Evolutionary conservation across 2,797 vertebrate species (phyloP).

Genomic region (Sorex maritimensis): DNA sequence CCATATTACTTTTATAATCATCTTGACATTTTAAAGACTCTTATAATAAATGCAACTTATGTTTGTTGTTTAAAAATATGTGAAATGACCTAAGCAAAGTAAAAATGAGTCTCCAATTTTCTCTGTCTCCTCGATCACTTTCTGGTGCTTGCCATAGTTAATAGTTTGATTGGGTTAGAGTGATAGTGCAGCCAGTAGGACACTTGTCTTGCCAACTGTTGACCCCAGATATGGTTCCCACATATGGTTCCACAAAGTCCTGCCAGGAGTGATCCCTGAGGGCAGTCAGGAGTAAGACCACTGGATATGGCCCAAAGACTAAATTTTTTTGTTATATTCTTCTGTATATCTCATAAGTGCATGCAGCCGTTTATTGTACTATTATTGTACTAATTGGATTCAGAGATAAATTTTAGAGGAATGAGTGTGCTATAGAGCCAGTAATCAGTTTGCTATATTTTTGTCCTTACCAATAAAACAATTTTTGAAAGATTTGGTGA

Average conservation of each 20-base stretch:
- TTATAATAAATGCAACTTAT: background rate
- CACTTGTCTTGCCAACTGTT: no score
- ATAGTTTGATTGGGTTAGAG: background rate
- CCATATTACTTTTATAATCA: conserved; percentile 29
- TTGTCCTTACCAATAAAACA: background rate
- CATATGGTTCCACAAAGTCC: no score
- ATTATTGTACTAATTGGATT: background rate
- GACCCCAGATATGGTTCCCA: no score
- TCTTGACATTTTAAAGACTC: conserved; percentile 6
- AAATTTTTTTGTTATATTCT: background rate
- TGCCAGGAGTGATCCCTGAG: no score
- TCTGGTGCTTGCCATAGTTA: background rate
- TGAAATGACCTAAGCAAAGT: background rate
- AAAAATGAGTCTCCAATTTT: conserved; percentile 19
- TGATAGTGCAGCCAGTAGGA: no score
- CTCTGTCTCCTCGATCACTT: background rate
- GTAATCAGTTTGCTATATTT: background rate
- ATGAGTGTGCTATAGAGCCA: background rate
- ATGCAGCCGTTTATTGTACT: background rate
- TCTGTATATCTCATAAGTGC: background rate
- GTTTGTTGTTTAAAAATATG: conserved; percentile 30
- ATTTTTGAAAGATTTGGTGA: conserved; percentile 5
- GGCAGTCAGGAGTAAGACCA: no score
- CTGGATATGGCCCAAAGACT: no score
- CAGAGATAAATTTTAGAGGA: conserved; percentile 34